These are phyloP conservation scores for Tetragonula carbonaria DNA, from an alignment of 2,888 invertebrate genomes.

Conservation along the genomic window DNA sequence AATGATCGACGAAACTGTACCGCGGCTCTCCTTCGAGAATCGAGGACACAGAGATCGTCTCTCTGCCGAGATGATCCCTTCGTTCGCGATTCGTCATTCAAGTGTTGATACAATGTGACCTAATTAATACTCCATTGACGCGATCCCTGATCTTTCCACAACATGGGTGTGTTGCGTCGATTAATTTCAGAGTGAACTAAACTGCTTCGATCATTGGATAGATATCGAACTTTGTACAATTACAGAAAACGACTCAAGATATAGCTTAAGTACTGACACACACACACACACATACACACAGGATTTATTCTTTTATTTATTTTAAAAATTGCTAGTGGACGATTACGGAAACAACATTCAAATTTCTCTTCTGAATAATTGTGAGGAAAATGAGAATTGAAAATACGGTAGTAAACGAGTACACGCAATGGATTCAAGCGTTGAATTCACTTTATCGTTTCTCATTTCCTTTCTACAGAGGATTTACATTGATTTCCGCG, in stretches of 20 bases:
- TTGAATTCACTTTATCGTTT: too few species aligned
- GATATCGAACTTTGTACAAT: too few species aligned
- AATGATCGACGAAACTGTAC: constrained; percentile 62
- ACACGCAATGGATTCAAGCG: neutral
- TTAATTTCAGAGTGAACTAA: too few species aligned
- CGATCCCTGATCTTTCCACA: neutral
- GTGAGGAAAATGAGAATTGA: too few species aligned
- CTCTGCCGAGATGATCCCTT: neutral
- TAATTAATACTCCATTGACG: constrained; percentile 44
- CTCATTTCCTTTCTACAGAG: neutral
- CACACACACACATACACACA: too few species aligned
- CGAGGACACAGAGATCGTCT: constrained; percentile 22
- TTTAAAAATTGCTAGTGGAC: too few species aligned
- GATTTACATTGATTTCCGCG: constrained; percentile 54
- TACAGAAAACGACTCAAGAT: too few species aligned
- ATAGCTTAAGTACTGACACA: too few species aligned
- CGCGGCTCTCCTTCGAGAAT: constrained; percentile 5
- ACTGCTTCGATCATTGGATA: too few species aligned
- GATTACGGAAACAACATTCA: too few species aligned
- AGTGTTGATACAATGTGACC: constrained; percentile 45
- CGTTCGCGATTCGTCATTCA: constrained; percentile 14
- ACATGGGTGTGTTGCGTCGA: neutral
- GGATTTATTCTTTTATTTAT: too few species aligned
- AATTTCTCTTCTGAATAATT: too few species aligned
- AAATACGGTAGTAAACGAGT: neutral